Percentiles rank a stretch among this genome's conserved stretches.
phyloP scores from a whole-genome alignment of 2,113 vertebrate species.

The Orthonyx spaldingii region DNA sequence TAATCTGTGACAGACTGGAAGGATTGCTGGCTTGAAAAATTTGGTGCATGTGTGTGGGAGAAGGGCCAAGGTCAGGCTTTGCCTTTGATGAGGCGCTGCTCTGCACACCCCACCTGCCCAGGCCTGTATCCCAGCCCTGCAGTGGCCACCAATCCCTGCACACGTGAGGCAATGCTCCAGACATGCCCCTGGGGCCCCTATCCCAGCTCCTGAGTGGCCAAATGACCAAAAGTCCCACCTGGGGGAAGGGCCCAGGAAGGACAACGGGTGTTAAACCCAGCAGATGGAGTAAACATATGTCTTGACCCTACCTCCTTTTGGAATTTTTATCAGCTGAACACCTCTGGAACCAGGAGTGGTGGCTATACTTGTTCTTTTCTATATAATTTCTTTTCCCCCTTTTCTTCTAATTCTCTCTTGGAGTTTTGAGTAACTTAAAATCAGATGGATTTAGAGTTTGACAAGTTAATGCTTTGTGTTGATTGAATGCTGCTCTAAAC shows the following conservation, averaged over 20 bases:
- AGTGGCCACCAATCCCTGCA: background rate
- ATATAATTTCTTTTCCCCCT: rapidly evolving
- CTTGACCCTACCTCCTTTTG: background rate
- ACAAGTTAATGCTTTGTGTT: background rate
- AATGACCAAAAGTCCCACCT: background rate
- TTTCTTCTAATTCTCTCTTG: background rate
- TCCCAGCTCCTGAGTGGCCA: background rate
- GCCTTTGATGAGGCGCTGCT: background rate
- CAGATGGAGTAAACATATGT: rapidly evolving
- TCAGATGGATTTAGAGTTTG: rapidly evolving
- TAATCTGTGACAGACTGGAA: background rate
- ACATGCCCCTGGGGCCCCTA: background rate
- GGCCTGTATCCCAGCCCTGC: background rate
- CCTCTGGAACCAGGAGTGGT: background rate
- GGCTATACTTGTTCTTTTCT: background rate
- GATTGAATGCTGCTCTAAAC: background rate
- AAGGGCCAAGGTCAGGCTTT: background rate
- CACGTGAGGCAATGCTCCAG: rapidly evolving
- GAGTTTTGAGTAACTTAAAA: background rate
- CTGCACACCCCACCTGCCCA: too few relatives aligned
- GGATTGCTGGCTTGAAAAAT: background rate
- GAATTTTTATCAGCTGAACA: too few relatives aligned
- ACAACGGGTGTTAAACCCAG: background rate
- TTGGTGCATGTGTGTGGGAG: rapidly evolving
- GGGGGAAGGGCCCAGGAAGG: too few relatives aligned